Evolutionary conservation across 2,113 vertebrate species (phyloP).

Genomic region (Solea solea): DNA sequence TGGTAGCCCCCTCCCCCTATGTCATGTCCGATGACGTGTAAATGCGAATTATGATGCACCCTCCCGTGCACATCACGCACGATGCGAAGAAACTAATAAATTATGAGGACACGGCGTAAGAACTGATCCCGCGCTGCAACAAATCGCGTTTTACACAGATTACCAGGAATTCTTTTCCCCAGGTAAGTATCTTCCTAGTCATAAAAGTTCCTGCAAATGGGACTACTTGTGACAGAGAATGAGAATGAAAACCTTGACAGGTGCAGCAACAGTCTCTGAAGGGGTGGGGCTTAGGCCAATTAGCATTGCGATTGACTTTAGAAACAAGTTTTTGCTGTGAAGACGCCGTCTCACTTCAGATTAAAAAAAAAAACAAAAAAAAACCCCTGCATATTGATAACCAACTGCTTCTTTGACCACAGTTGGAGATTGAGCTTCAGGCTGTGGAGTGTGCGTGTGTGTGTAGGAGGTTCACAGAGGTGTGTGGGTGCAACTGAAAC

Average conservation of each 20-base stretch:
- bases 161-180: too few species aligned
- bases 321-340: constrained; percentile 23
- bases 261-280: constrained; percentile 17
- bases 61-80: too few species aligned
- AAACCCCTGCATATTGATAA: constrained; percentile 41
- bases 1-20: too few species aligned
- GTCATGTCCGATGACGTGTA: too few species aligned
- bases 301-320: constrained; percentile 31
- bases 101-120: too few species aligned
- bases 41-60: too few species aligned
- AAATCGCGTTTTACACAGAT: too few species aligned
- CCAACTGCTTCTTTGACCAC: constrained; percentile 20
- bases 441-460: constrained; percentile 10
- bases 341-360: constrained; percentile 4
- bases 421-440: constrained; percentile 32
- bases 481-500: constrained; percentile 54
- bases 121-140: too few species aligned
- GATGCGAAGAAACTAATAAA: too few species aligned
- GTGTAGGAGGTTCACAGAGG: constrained; percentile 52
- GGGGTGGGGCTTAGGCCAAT: constrained; percentile 19
- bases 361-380: neutral
- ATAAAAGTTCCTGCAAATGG: too few species aligned
- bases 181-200: too few species aligned
- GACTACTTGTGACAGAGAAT: too few species aligned
- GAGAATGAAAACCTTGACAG: constrained; percentile 6